These are phyloP conservation scores for Adineta ricciae DNA, from an alignment of 2,888 invertebrate species.

Conservation along the genomic window DNA sequence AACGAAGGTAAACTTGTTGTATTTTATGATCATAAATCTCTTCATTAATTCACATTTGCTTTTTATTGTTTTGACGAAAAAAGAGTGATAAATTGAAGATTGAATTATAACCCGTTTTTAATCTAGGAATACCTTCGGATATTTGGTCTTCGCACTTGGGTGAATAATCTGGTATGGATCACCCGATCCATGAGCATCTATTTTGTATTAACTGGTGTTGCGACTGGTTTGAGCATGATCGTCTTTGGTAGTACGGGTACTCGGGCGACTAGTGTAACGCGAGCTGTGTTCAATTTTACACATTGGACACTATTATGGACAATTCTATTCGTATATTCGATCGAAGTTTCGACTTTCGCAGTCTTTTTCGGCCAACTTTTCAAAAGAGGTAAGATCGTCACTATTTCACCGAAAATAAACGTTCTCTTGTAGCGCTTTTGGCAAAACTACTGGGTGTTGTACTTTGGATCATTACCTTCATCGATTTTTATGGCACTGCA, in stretches of 20 bases:
- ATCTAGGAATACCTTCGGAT: slow-evolving; percentile 30
- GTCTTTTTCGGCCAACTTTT: slow-evolving; percentile 31
- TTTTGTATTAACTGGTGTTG: slow-evolving; percentile 2
- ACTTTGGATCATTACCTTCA: slow-evolving; percentile 29
- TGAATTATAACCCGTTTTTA: too few species aligned
- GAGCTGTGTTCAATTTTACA: neutral
- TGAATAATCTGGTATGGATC: slow-evolving; percentile 30
- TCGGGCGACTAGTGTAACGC: neutral
- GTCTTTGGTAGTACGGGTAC: neutral
- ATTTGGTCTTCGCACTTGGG: slow-evolving; percentile 18
- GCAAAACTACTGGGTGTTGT: slow-evolving; percentile 26
- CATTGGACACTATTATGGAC: neutral
- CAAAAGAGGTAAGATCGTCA: neutral
- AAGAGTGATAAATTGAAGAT: too few species aligned
- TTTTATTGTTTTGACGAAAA: too few species aligned
- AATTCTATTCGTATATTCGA: slow-evolving; percentile 14
- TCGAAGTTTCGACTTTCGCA: slow-evolving; percentile 25
- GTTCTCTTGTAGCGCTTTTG: slow-evolving; percentile 16
- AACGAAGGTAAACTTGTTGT: neutral
- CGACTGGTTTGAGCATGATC: neutral
- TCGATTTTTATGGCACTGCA: slow-evolving; percentile 28
- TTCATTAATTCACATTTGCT: too few species aligned
- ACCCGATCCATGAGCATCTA: slow-evolving; percentile 23
- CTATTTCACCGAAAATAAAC: neutral
- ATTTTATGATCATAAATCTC: too few species aligned